Base-by-base conservation (phyloP, 2,113 vertebrate species). In the Myrmophylax atrothorax region DNA sequence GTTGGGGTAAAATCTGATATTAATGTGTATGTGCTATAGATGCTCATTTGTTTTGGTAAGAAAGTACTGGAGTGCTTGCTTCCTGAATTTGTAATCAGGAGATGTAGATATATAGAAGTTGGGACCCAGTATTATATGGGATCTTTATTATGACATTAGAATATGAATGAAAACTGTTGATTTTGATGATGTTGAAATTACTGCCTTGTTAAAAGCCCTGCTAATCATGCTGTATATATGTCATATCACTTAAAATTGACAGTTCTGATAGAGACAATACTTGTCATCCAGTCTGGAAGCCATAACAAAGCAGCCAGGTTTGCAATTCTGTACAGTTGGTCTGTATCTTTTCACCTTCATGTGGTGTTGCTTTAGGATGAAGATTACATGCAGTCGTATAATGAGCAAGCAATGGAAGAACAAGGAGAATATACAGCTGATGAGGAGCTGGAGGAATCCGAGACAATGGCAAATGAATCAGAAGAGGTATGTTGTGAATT, bases 331-430 rank as follows among this genome's bases (percentile, higher is more conserved):
- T 74, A 10, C 59, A 46, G 8, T 26, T 77, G 35, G 8, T 18
- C 22, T 46, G 0, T 37, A 40, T 50, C 31, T 70, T 68, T 77
- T 82, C 58, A 84, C 37, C 56, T 83, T 68, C 26, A 25, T 47
- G 6, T 84, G 26, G 64, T 73, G 18, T 3, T 94, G 25, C 66
- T 56, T 89, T 87, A 99, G 99, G 98, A 98, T 96, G 98, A 99
- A 96, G 99, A 98, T 62, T 98, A 98, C 87, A 97, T 98, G 73
- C 98, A 98, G 18, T 97, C 98, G 18, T 98, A 98, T 82, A 97
- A 93, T 78, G 97, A 97, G 35, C 95, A 96, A 91, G 96, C 44
- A 81, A 97, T 97, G 89, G 87, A 97, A 67, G 98, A 97, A 64
- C 97, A 97, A 50, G 97, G 86, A 81, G 98, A 96, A 93, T 97